A percentile compares a stretch with the other conserved stretches of the same genome.
phyloP scores from a whole-genome alignment of 2,888 invertebrate species.

The Seira musarum region DNA sequence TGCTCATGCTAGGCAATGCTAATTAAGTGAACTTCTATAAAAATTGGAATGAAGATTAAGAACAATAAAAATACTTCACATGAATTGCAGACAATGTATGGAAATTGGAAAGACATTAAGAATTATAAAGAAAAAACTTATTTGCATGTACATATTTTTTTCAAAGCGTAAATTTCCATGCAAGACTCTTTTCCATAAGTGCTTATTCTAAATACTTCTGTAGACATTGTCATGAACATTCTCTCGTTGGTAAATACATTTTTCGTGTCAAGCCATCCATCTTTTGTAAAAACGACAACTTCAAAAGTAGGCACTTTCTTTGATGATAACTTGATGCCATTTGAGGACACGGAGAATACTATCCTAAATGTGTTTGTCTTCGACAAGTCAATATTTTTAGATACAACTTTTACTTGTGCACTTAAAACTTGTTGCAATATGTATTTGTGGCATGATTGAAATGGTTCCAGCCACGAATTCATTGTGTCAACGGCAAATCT shows the following conservation, averaged over 20 bases:
- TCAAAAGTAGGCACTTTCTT: conserved; percentile 24
- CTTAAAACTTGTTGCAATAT: background rate
- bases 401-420: conserved; percentile 18
- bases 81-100: too few species aligned
- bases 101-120: too few species aligned
- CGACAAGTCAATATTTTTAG: too few species aligned
- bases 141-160: conserved; percentile 45
- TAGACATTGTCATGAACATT: conserved; percentile 29
- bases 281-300: conserved; percentile 23
- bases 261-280: background rate
- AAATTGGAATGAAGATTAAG: too few species aligned
- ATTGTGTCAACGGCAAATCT: conserved; percentile 33
- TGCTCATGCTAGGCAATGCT: too few species aligned
- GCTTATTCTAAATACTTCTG: conserved; percentile 39
- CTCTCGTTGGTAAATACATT: background rate
- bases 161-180: conserved; percentile 27
- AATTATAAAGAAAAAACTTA: too few species aligned
- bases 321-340: background rate
- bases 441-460: conserved; percentile 6
- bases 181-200: conserved; percentile 1
- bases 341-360: background rate
- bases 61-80: too few species aligned
- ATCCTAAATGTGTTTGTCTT: conserved; percentile 11
- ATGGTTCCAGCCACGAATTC: conserved; percentile 37
- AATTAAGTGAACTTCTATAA: too few species aligned